phyloP scores from a whole-genome alignment of 1,140 invertebrate species.

The Caenorhabditis brenneri region DNA sequence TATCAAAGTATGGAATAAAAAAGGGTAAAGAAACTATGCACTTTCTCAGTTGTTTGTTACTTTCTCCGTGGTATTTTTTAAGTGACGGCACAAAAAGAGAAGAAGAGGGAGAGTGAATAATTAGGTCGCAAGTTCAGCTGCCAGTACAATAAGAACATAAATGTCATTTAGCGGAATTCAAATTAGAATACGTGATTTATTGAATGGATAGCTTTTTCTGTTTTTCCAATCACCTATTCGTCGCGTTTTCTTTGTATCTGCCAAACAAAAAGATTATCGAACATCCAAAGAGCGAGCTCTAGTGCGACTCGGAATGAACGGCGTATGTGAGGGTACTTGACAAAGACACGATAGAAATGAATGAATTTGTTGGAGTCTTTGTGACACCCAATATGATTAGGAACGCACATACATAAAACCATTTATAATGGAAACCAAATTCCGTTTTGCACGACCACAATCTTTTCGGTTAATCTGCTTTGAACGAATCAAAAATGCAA shows the following conservation, averaged over 20 bases:
- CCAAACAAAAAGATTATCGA: neutral
- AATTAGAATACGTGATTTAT: neutral
- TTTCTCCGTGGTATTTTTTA: neutral
- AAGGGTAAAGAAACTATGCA: conserved; percentile 4
- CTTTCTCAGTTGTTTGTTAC: neutral
- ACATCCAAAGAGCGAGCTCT: neutral
- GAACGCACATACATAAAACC: neutral
- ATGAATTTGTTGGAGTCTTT: neutral
- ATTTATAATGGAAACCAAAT: neutral
- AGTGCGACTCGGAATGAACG: neutral
- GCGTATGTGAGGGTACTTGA: conserved; percentile 12
- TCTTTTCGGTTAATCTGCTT: conserved; percentile 10
- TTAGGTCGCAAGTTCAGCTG: neutral
- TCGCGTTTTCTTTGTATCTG: neutral
- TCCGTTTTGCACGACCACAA: neutral
- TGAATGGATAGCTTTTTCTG: neutral
- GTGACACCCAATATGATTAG: conserved; percentile 4
- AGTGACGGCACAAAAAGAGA: neutral
- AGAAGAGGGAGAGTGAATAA: neutral
- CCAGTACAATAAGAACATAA: neutral
- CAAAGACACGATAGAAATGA: neutral
- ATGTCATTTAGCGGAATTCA: neutral
- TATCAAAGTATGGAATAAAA: neutral
- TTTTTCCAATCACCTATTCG: no score
- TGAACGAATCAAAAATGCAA: neutral